phyloP scores from a whole-genome alignment of 2,888 invertebrate species.

The Philonicus albiceps region DNA sequence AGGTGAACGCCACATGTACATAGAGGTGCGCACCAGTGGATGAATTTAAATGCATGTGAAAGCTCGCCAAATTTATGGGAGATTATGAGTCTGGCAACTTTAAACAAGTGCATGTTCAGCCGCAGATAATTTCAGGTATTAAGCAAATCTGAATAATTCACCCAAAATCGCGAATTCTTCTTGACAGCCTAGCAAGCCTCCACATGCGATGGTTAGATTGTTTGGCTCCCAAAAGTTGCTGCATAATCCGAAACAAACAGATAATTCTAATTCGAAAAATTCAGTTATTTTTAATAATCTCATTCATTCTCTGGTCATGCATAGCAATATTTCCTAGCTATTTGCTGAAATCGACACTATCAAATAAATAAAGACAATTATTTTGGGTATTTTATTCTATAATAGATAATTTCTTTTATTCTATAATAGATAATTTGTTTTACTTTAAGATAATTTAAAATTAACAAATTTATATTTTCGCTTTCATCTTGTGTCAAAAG shows the following conservation, averaged over 20 bases:
- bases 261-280: neutral
- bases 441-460: too few relatives aligned
- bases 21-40: neutral
- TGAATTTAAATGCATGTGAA: constrained; percentile 10
- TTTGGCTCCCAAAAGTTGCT: neutral
- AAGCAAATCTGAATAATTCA: neutral
- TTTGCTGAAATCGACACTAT: neutral
- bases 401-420: too few relatives aligned
- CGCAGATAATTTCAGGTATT: neutral
- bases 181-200: neutral
- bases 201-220: neutral
- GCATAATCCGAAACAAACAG: neutral
- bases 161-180: neutral
- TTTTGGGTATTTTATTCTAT: too few relatives aligned
- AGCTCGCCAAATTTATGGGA: constrained; percentile 27
- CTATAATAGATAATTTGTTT: too few relatives aligned
- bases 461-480: too few relatives aligned
- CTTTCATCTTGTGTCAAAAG: too few relatives aligned
- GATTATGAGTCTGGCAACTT: neutral
- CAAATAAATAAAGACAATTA: too few relatives aligned
- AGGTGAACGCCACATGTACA: neutral
- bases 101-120: neutral
- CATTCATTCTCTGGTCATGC: neutral
- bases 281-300: neutral
- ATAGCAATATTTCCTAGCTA: neutral